Conservation (phyloP, 2,888 invertebrate genomes). For the Sceliomorpha sp. region DNA sequence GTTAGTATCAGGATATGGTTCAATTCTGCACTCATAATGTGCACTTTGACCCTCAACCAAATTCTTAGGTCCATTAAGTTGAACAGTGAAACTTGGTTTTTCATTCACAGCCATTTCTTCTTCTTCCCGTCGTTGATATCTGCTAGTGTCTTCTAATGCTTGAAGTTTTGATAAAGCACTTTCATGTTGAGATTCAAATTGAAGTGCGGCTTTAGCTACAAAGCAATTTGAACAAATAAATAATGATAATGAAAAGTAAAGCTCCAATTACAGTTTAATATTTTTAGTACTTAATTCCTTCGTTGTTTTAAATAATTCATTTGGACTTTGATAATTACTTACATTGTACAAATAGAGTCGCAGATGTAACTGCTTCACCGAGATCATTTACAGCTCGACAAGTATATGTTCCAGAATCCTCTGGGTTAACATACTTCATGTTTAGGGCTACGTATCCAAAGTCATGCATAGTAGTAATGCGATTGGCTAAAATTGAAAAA, state of each 20-base stretch:
- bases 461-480: conserved; percentile 96
- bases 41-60: conserved; percentile 94
- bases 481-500: conserved; percentile 84
- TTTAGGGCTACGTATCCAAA: conserved; percentile 98
- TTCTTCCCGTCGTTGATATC: conserved; percentile 90
- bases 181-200: conserved; percentile 94
- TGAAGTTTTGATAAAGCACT: conserved; percentile 92
- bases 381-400: conserved; percentile 95
- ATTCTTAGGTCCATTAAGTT: conserved; percentile 91
- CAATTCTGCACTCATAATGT: conserved; percentile 95
- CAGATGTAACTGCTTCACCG: conserved; percentile 97
- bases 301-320: too few relatives aligned
- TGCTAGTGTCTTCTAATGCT: conserved; percentile 90
- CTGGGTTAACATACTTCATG: conserved; percentile 96
- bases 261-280: too few relatives aligned
- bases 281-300: too few relatives aligned
- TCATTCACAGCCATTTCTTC: conserved; percentile 90
- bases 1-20: conserved; percentile 94
- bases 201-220: conserved; percentile 91
- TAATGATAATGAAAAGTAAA: too few relatives aligned
- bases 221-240: not conserved
- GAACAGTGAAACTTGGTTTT: conserved; percentile 91
- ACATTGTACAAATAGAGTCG: conserved; percentile 93
- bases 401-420: conserved; percentile 98
- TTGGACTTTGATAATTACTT: conserved; percentile 78